Evolutionary conservation across 2,888 invertebrate genomes (phyloP).

Genomic region (Ditylenchus weischeri): DNA sequence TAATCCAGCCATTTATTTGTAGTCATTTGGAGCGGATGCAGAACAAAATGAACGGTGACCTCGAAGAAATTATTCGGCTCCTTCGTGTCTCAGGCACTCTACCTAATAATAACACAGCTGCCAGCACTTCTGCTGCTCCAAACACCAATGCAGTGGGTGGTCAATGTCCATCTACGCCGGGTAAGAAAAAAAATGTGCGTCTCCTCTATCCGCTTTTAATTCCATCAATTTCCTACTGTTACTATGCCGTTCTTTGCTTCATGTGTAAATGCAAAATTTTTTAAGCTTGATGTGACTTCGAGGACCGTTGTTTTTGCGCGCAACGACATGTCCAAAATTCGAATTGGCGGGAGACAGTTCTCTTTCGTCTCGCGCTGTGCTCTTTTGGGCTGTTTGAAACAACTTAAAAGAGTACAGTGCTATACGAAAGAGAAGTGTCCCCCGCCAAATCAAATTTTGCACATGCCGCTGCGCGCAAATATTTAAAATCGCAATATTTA

Average conservation of each 20-base stretch:
- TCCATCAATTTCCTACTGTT: too few relatives aligned
- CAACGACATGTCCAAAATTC: too few relatives aligned
- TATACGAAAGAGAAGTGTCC: too few relatives aligned
- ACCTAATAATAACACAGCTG: background rate
- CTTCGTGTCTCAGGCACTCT: constrained; percentile 6
- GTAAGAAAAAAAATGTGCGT: constrained; percentile 14
- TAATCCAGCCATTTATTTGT: constrained; percentile 24
- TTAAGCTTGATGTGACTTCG: background rate
- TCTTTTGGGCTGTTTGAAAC: too few relatives aligned
- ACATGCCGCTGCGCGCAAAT: too few relatives aligned
- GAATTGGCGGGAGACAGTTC: too few relatives aligned
- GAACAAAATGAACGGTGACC: constrained; percentile 72
- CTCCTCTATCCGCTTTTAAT: constrained; percentile 7
- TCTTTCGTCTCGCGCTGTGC: too few relatives aligned
- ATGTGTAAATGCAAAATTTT: background rate
- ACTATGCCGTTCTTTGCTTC: background rate
- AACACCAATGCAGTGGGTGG: background rate
- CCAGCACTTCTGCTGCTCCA: background rate
- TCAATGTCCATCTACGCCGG: background rate
- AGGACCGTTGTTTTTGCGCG: background rate
- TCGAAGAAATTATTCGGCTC: constrained; percentile 67
- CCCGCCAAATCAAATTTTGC: too few relatives aligned
- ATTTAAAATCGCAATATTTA: too few relatives aligned
- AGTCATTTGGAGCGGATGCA: constrained; percentile 70
- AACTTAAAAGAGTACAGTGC: too few relatives aligned